phyloP scores from a whole-genome alignment of 2,113 vertebrate species.

The Poeciliopsis occidentalis region DNA sequence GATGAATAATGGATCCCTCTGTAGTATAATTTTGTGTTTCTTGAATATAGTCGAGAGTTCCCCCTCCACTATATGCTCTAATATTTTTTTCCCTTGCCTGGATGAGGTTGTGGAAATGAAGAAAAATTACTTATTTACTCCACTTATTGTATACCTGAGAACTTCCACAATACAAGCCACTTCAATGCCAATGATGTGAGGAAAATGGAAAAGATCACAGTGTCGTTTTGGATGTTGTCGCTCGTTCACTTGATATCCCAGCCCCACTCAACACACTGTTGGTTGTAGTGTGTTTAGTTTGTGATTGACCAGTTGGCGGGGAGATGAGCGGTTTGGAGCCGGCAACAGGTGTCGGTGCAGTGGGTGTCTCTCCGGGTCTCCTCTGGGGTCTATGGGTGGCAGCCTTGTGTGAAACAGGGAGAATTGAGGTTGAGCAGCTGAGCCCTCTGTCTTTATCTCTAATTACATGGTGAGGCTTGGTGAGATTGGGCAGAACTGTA shows the following conservation, averaged over 20 bases:
- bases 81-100: conserved; percentile 36
- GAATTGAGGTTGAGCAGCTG: conserved; percentile 72
- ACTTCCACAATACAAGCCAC: conserved; percentile 37
- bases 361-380: conserved; percentile 22
- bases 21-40: conserved; percentile 80
- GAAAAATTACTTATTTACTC: conserved; percentile 67
- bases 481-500: conserved; percentile 70
- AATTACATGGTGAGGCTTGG: conserved; percentile 72
- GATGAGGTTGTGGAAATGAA: conserved; percentile 71
- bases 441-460: conserved; percentile 76
- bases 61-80: conserved; percentile 61
- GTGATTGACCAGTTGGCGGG: conserved; percentile 31
- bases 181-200: conserved; percentile 19
- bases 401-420: conserved; percentile 64
- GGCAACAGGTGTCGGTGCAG: conserved; percentile 29
- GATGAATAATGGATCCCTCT: conserved; percentile 84
- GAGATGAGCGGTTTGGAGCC: conserved; percentile 25
- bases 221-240: conserved; percentile 12
- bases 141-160: conserved; percentile 70
- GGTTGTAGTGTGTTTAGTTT: conserved; percentile 12
- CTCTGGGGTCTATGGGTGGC: conserved; percentile 59
- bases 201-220: background rate
- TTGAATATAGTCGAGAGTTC: conserved; percentile 74
- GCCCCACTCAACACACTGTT: background rate
- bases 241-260: conserved; percentile 17